Evolutionary conservation across 2,113 vertebrate species (phyloP).

Genomic region (Clarias batrachus): DNA sequence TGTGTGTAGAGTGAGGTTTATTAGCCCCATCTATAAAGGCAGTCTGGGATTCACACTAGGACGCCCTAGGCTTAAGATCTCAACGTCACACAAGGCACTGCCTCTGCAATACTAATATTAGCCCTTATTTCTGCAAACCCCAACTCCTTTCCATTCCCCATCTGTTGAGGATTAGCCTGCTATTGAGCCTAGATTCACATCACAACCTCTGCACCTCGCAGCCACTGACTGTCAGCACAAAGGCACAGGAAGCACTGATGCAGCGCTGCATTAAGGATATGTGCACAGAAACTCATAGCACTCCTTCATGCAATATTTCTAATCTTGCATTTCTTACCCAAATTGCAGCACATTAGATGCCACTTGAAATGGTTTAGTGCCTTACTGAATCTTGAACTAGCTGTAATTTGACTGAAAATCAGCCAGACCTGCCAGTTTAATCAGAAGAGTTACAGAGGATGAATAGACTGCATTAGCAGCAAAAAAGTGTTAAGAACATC

Average conservation of each 20-base stretch:
- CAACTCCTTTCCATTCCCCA: slow-evolving; percentile 45
- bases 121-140: slow-evolving; percentile 66
- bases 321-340: neutral
- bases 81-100: slow-evolving; percentile 68
- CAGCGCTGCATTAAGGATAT: slow-evolving; percentile 21
- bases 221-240: slow-evolving; percentile 26
- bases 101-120: slow-evolving; percentile 74
- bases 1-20: slow-evolving; percentile 70
- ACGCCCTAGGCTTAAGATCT: slow-evolving; percentile 72
- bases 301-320: neutral
- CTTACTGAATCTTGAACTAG: neutral
- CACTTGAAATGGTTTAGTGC: slow-evolving; percentile 2
- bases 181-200: slow-evolving; percentile 42
- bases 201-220: slow-evolving; percentile 36
- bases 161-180: slow-evolving; percentile 47
- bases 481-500: neutral
- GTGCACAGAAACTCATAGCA: neutral
- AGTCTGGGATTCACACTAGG: slow-evolving; percentile 70
- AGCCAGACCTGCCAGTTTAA: neutral
- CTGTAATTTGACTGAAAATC: neutral
- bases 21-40: slow-evolving; percentile 75
- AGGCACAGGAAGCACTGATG: slow-evolving; percentile 38
- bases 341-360: neutral
- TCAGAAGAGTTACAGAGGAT: neutral
- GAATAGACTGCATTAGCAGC: neutral